These are phyloP conservation scores for Probosciger aterrimus DNA, from an alignment of 2,113 vertebrate genomes.

Conservation along the genomic window DNA sequence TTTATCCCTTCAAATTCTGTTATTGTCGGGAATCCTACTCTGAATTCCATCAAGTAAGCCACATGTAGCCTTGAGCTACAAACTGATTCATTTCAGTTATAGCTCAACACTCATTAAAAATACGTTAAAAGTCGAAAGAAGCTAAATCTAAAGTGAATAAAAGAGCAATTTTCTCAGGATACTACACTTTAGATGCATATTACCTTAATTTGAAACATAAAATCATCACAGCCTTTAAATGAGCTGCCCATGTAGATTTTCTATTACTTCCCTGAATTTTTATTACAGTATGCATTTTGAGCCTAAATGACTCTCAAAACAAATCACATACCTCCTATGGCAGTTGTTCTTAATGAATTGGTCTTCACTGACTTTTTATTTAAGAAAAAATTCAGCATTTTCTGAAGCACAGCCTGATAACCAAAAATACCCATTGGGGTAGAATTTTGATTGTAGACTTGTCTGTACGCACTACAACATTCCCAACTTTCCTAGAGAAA, in stretches of 20 bases:
- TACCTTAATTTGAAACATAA: conserved; percentile 11
- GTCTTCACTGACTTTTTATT: not conserved
- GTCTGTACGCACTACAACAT: not conserved
- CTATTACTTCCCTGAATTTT: not conserved
- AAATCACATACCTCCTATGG: not conserved
- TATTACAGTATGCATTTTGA: conserved; percentile 22
- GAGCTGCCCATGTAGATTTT: not conserved
- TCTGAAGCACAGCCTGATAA: not conserved
- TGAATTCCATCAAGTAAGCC: not conserved
- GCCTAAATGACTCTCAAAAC: conserved; percentile 16
- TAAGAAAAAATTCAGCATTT: not conserved
- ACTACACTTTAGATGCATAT: not conserved
- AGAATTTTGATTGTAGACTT: not conserved
- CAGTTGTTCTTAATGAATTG: conserved; percentile 26
- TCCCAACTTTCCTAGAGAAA: not conserved
- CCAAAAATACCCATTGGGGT: not conserved
- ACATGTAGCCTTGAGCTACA: not conserved
- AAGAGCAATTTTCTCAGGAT: not conserved
- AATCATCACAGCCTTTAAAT: not conserved
- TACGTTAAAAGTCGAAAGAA: not conserved
- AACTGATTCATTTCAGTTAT: not conserved
- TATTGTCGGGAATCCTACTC: not conserved
- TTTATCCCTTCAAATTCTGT: not conserved
- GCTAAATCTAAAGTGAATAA: not conserved
- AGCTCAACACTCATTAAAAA: not conserved